phyloP scores from a whole-genome alignment of 2,888 invertebrate species.

The Rosalia funebris region DNA sequence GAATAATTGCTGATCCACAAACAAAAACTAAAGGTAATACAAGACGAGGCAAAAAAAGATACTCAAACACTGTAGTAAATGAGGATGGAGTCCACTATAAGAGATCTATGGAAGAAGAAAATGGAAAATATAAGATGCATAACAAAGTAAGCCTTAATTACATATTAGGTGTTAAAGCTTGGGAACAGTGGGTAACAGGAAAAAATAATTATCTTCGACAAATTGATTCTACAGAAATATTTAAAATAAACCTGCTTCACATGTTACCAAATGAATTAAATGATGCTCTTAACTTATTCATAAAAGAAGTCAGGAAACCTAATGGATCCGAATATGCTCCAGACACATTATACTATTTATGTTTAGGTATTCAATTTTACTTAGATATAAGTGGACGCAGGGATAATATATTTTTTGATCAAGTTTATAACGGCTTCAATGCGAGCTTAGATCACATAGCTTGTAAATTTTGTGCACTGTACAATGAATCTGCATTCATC shows the following conservation, averaged over 20 bases:
- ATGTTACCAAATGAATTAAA: slow-evolving; percentile 86
- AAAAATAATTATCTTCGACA: slow-evolving; percentile 77
- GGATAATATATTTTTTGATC: slow-evolving; percentile 91
- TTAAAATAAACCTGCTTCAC: no score
- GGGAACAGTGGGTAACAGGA: slow-evolving; percentile 87
- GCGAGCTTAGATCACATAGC: slow-evolving; percentile 85
- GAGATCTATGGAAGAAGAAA: no score
- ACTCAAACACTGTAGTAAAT: slow-evolving; percentile 66
- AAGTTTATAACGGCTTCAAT: slow-evolving; percentile 85
- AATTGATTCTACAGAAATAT: no score
- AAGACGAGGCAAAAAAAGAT: slow-evolving; percentile 48
- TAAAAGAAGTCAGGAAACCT: slow-evolving; percentile 87
- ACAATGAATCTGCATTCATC: slow-evolving; percentile 78
- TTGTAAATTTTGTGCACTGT: slow-evolving; percentile 77
- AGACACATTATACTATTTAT: slow-evolving; percentile 89
- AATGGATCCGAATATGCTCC: slow-evolving; percentile 88
- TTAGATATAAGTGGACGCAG: slow-evolving; percentile 86
- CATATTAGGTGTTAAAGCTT: slow-evolving; percentile 88
- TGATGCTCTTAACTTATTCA: slow-evolving; percentile 83
- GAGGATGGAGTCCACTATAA: no score
- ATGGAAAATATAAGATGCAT: slow-evolving; percentile 62
- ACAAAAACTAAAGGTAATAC: no score
- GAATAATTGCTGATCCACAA: no score
- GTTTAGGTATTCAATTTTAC: slow-evolving; percentile 89
- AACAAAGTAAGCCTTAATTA: slow-evolving; percentile 59